phyloP scores from a whole-genome alignment of 1,140 invertebrate genomes.

The Trinorchestia longiramus region DNA sequence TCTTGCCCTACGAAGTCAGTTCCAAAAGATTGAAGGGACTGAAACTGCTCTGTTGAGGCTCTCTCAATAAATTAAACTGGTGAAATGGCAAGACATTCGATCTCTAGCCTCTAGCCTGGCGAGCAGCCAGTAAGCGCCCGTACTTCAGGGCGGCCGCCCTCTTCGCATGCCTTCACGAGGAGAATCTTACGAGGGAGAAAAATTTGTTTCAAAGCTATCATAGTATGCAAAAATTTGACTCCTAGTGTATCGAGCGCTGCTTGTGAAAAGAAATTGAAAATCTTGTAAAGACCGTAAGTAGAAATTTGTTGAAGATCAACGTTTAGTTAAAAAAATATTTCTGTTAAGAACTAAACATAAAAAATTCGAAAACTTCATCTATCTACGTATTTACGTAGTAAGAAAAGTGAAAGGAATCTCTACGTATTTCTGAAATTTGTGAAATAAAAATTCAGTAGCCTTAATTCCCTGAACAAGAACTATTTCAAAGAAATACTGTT shows the following conservation, averaged over 20 bases:
- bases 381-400: too few relatives aligned
- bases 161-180: neutral
- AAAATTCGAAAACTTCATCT: neutral
- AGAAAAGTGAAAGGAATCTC: too few relatives aligned
- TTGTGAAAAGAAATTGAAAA: neutral
- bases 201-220: neutral
- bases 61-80: neutral
- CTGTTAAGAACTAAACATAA: neutral
- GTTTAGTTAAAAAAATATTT: neutral
- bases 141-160: neutral
- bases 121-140: neutral
- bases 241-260: neutral
- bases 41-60: neutral
- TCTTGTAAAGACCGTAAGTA: neutral
- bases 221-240: neutral
- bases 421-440: neutral
- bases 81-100: neutral
- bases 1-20: neutral
- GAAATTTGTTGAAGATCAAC: neutral
- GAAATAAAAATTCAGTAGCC: neutral
- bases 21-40: neutral
- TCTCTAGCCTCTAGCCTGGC: neutral
- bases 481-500: neutral
- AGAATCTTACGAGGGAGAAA: neutral
- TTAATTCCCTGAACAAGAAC: neutral